Base-by-base conservation (phyloP, 2,888 invertebrate genomes). In the Myathropa florea region DNA sequence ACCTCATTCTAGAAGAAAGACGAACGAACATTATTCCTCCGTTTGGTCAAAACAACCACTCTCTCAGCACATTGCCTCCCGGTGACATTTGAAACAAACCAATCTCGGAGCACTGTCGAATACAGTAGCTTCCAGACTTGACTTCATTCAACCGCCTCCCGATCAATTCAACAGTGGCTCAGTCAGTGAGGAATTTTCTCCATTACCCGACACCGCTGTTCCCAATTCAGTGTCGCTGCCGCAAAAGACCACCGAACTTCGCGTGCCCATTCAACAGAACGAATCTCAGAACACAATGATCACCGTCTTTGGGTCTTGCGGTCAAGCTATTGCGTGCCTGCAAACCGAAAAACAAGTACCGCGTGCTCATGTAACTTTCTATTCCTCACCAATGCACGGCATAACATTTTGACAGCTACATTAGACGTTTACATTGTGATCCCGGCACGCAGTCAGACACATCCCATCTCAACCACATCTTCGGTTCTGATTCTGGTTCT, bases 361-460 rank as follows among this genome's bases (percentile, higher is more conserved):
- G 60, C 71, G 10, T 30, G 39, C 21, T 76, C 71, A 46, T 77
- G 63, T 77, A 68, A 71, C 80, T 71, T 71, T 76, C 70, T 75
- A 60, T 68, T 76, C 70, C 63, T 68, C 59, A 67, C 60, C 65
- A 64, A 28, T 68, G 57, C 77, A 72, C 71, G 21, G 76, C 75
- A 68, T 55, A 85, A 81, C 81, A 85, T 85, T 85, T 85, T 85
- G 85, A 85, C 85, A 85, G 85, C 77, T 85, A 82, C 82, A 85
- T 85, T 85, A 85, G 85, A 82, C 72, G 82, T 81, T 85, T 78
- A 70, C 59, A 77, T 64, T 72, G 71, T 67, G 33, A 33, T 28
- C 60, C 53, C 63, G 26, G 28, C 57, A 30, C 26, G 33, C 33
- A 76, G 71, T 55, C 72, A 73, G 70, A 53, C 63, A 70, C 81